Evolutionary conservation across 2,888 invertebrate species (phyloP).

Genomic region (Caenorhabditis macrosperma): DNA sequence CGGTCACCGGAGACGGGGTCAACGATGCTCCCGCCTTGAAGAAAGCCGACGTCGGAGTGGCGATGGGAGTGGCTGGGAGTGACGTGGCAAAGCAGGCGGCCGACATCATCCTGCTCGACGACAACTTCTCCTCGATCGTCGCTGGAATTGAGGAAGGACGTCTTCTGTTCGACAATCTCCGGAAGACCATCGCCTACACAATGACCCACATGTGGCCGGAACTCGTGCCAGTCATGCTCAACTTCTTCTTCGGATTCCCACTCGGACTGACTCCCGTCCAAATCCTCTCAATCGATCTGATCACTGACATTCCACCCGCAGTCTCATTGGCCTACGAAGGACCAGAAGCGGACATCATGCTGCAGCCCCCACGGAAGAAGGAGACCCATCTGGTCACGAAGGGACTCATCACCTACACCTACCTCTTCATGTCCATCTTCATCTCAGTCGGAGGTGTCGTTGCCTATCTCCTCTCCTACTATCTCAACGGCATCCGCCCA

Average conservation of each 20-base stretch:
- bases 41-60: constrained; percentile 72
- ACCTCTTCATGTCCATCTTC: constrained; percentile 75
- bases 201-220: constrained; percentile 77
- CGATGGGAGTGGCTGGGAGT: constrained; percentile 71
- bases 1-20: constrained; percentile 69
- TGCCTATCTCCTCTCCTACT: constrained; percentile 62
- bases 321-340: constrained; percentile 77
- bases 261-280: constrained; percentile 75
- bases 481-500: constrained; percentile 61
- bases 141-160: constrained; percentile 64
- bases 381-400: constrained; percentile 74
- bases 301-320: constrained; percentile 75
- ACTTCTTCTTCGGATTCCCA: constrained; percentile 76
- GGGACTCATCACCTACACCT: constrained; percentile 74
- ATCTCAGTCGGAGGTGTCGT: constrained; percentile 70
- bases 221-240: constrained; percentile 77
- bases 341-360: constrained; percentile 77
- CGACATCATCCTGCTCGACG: constrained; percentile 72
- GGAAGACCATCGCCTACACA: constrained; percentile 75
- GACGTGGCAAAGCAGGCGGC: constrained; percentile 76
- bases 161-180: constrained; percentile 64
- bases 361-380: constrained; percentile 72
- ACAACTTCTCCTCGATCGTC: constrained; percentile 72
- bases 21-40: constrained; percentile 71
- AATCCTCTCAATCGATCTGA: constrained; percentile 75